These are phyloP conservation scores for Zelleria hepariella DNA, from an alignment of 2,888 invertebrate genomes.

Conservation along the genomic window DNA sequence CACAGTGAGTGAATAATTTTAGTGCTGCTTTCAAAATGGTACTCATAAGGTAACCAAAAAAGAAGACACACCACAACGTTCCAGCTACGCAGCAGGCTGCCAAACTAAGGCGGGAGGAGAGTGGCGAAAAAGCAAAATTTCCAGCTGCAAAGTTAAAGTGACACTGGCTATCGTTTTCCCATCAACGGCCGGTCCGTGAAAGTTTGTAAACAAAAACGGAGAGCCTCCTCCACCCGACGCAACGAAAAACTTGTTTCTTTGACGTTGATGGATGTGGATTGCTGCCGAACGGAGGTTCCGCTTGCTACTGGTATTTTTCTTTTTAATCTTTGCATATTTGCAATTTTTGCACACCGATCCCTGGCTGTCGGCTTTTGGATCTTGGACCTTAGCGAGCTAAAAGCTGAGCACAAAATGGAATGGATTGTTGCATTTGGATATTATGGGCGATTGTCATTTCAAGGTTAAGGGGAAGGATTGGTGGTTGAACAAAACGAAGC, in stretches of 20 bases:
- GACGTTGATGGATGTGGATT: constrained; percentile 62
- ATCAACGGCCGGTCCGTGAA: constrained; percentile 19
- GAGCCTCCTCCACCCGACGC: constrained; percentile 43
- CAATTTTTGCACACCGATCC: too few species aligned
- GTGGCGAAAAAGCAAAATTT: constrained; percentile 8
- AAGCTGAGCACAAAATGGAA: too few species aligned
- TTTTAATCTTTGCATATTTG: background rate
- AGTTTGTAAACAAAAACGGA: constrained; percentile 61
- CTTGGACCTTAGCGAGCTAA: too few species aligned
- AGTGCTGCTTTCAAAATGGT: too few species aligned
- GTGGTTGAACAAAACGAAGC: too few species aligned
- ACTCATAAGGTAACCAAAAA: too few species aligned
- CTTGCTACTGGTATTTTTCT: background rate
- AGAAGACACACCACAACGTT: background rate
- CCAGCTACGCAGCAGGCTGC: background rate
- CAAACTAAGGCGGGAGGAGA: constrained; percentile 4
- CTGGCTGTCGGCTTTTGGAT: too few species aligned
- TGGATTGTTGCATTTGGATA: too few species aligned
- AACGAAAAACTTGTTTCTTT: constrained; percentile 56
- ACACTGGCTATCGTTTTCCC: constrained; percentile 8
- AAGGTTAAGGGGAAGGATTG: too few species aligned
- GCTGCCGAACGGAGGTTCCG: constrained; percentile 8
- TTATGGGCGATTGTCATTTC: too few species aligned
- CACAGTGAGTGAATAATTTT: too few species aligned
- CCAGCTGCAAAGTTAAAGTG: constrained; percentile 1